Percentiles rank a stretch among this genome's conserved stretches.
Evolutionary conservation across 2,113 vertebrate genomes (phyloP).

Genomic region (pig (Sus scrofa)): DNA sequence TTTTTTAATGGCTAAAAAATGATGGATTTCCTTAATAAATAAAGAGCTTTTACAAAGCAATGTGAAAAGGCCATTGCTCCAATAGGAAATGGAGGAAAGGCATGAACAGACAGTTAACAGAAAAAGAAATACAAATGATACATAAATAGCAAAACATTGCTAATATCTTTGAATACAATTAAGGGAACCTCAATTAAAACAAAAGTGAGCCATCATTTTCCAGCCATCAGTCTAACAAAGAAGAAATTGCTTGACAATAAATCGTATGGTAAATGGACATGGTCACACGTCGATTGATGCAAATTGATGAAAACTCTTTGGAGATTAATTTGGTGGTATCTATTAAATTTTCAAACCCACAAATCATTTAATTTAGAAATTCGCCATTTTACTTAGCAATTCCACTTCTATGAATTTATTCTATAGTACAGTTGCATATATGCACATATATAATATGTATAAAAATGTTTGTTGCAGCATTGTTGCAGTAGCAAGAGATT

Average conservation of each 20-base stretch:
- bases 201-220: background rate
- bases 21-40: background rate
- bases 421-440: background rate
- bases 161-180: background rate
- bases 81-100: background rate
- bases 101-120: background rate
- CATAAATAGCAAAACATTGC: background rate
- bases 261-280: background rate
- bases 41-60: slow-evolving; percentile 11
- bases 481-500: background rate
- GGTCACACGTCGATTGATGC: background rate
- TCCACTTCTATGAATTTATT: background rate
- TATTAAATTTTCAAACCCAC: slow-evolving; percentile 46
- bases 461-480: background rate
- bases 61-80: background rate
- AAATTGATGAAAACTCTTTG: slow-evolving; percentile 36
- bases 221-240: background rate
- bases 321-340: slow-evolving; percentile 40
- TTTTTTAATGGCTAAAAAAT: background rate
- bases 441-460: background rate
- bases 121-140: background rate
- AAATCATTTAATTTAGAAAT: background rate
- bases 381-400: background rate
- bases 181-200: background rate
- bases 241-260: slow-evolving; percentile 29